Conservation (phyloP, 2,113 vertebrate genomes). For the Salvelinus alpinus region DNA sequence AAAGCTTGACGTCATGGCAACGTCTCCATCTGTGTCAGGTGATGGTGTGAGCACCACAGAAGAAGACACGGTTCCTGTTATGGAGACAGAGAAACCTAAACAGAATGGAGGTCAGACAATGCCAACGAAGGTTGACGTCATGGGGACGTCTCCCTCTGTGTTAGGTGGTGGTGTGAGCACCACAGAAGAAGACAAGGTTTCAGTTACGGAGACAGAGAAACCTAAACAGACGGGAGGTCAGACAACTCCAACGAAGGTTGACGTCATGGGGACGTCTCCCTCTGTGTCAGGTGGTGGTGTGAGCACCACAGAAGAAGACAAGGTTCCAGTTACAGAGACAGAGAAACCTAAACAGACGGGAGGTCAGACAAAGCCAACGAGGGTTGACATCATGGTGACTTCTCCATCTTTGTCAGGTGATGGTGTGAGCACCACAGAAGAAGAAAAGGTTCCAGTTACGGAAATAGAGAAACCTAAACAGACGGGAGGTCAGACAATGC, state of each 20-base stretch:
- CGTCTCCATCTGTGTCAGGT: no score
- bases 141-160: no score
- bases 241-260: no score
- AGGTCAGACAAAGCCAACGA: slow-evolving; percentile 48
- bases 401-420: slow-evolving; percentile 74
- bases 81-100: no score
- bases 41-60: no score
- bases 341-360: slow-evolving; percentile 41
- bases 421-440: slow-evolving; percentile 79
- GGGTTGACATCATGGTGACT: background rate
- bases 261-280: slow-evolving; percentile 22
- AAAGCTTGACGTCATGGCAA: no score
- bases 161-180: no score
- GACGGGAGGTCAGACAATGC: slow-evolving; percentile 55
- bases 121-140: no score
- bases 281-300: slow-evolving; percentile 67
- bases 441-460: slow-evolving; percentile 84
- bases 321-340: slow-evolving; percentile 74
- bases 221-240: no score
- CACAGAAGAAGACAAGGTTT: slow-evolving; percentile 62
- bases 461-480: slow-evolving; percentile 44
- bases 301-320: slow-evolving; percentile 80
- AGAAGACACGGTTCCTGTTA: no score
- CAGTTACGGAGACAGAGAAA: no score
- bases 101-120: no score